Base-by-base conservation (phyloP, 2,888 invertebrate genomes). In the Caenorhabditis afra region DNA sequence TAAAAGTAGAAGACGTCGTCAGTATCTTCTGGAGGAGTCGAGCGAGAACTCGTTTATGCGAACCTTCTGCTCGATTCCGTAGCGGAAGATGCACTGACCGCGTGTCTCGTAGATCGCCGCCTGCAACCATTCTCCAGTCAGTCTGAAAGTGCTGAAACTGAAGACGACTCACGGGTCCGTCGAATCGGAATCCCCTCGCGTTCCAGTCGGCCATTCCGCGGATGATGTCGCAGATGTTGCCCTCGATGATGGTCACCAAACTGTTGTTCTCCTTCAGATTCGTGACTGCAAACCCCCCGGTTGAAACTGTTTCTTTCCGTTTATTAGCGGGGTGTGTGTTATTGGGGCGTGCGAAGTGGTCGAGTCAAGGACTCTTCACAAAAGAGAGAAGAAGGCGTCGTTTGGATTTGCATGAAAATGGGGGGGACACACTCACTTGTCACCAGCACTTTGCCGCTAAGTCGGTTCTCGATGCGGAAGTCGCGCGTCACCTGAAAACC, bases 41-140 rank as follows among this genome's bases (percentile, higher is more conserved):
- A 74, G 23, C 10, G 74, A 66, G 47, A 65, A 74, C 53, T 91
- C 90, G 53, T 87, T 90, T 49, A 91, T 87, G 53, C 87, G 85
- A n/a, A 91, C 90, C 64, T 90, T 89, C 79, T 91, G 91, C 77
- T 91, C 91, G 53, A 91, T 88, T 16, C 91, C 91, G 81, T 90
- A 91, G 37, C 90, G 85, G 87, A 91, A 91, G 76, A 90, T 89
- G 83, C 91, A 91, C n/a, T 85, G 83, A 2, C 91, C 91, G 20
- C 85, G 80, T 0, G 90, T 90, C 45, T 88, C 86, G 80, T 87
- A 84, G 49, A 81, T 76, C 61, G 86, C 87, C 1, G 83, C 71
- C 85, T 85, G 77, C 14, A 84, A 79, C 23, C 3, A 11, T 16
- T 16, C n/a, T 14, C 7, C 11, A 53, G 12, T 45, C 14, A 47